Percentiles rank a stretch among this genome's conserved stretches.
These are phyloP conservation scores for Hypsibius dujardini DNA, from an alignment of 1,140 invertebrate species.

Conservation along the genomic window DNA sequence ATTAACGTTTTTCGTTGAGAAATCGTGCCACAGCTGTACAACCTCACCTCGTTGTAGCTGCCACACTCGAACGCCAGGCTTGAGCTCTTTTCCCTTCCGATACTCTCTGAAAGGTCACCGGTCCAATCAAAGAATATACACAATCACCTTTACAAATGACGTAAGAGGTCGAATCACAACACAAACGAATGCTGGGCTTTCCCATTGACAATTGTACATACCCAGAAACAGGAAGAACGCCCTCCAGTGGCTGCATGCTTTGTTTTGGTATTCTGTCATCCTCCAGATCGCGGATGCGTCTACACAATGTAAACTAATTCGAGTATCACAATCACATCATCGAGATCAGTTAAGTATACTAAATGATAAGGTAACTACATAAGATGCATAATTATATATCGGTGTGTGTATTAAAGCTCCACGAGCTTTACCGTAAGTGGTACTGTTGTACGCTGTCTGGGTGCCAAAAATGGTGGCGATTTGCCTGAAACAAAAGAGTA, in stretches of 20 bases:
- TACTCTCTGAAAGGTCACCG: not conserved
- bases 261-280: not conserved
- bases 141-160: too few species aligned
- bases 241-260: conserved; percentile 4
- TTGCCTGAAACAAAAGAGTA: too few species aligned
- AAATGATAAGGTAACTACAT: too few species aligned
- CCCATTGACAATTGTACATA: not conserved
- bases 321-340: too few species aligned
- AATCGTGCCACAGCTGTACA: too few species aligned
- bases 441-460: not conserved
- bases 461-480: not conserved
- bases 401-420: not conserved
- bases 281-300: not conserved
- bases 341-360: too few species aligned
- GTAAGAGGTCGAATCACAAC: not conserved
- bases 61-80: not conserved
- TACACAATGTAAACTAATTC: too few species aligned
- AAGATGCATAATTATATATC: not conserved
- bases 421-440: not conserved
- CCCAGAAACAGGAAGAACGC: not conserved
- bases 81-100: not conserved
- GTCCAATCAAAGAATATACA: not conserved
- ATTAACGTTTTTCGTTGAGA: too few species aligned
- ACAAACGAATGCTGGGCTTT: too few species aligned
- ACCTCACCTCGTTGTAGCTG: not conserved